Evolutionary conservation across 2,888 invertebrate species (phyloP).

Genomic region (Amaurobius ferox): DNA sequence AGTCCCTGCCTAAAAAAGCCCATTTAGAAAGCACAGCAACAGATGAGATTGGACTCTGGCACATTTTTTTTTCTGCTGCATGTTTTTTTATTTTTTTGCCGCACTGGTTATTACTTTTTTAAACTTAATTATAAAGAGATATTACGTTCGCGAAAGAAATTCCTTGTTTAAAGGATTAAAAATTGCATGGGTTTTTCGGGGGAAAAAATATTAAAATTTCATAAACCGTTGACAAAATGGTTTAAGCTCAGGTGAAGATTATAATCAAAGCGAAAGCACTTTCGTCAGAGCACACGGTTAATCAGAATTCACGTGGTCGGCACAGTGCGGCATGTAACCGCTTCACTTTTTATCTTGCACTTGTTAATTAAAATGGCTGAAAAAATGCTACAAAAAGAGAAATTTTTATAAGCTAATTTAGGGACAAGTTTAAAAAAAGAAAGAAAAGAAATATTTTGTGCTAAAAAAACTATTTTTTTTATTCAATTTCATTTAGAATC

Average conservation of each 20-base stretch:
- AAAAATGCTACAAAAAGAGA: background rate
- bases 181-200: background rate
- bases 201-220: slow-evolving; percentile 2
- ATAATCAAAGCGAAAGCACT: slow-evolving; percentile 14
- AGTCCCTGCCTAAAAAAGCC: too few relatives aligned
- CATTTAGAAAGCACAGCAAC: too few relatives aligned
- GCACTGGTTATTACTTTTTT: too few relatives aligned
- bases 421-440: background rate
- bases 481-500: background rate
- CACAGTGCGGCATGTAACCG: background rate
- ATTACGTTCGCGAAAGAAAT: background rate
- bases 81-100: too few relatives aligned
- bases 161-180: slow-evolving; percentile 14
- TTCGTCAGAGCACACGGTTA: slow-evolving; percentile 16
- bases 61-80: too few relatives aligned
- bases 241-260: slow-evolving; percentile 9
- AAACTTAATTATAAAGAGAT: slow-evolving; percentile 3
- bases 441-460: background rate
- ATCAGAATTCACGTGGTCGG: slow-evolving; percentile 12
- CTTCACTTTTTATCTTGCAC: slow-evolving; percentile 2
- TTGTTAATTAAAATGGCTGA: slow-evolving; percentile 16
- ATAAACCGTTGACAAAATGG: slow-evolving; percentile 16
- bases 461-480: background rate
- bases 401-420: slow-evolving; percentile 16
- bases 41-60: too few relatives aligned